These are phyloP conservation scores for Drosophila meridionalis DNA, from an alignment of 2,888 invertebrate species.

Conservation along the genomic window DNA sequence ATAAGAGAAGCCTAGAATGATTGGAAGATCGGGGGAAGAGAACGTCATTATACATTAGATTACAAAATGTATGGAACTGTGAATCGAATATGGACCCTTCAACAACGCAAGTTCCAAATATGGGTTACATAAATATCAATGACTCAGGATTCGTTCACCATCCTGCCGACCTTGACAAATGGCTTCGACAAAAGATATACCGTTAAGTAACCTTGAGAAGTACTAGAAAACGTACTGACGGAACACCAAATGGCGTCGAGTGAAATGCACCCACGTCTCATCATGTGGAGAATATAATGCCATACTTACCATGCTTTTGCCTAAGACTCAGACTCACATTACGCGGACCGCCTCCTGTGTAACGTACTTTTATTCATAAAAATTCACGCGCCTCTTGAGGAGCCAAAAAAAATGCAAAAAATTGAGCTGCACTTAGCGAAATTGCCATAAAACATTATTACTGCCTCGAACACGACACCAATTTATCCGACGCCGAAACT, in stretches of 20 bases:
- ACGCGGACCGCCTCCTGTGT: slow-evolving; percentile 29
- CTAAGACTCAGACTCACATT: not conserved
- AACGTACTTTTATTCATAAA: slow-evolving; percentile 73
- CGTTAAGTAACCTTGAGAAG: slow-evolving; percentile 17
- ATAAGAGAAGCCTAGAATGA: too few relatives aligned
- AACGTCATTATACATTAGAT: not conserved
- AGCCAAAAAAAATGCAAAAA: slow-evolving; percentile 41
- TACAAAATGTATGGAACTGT: too few relatives aligned
- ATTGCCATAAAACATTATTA: slow-evolving; percentile 75
- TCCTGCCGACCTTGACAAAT: slow-evolving; percentile 31
- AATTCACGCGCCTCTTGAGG: slow-evolving; percentile 36
- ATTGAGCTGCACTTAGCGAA: slow-evolving; percentile 70
- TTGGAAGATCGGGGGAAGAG: too few relatives aligned
- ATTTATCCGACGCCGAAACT: slow-evolving; percentile 19
- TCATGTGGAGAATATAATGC: not conserved
- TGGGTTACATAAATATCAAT: slow-evolving; percentile 11
- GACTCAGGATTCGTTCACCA: slow-evolving; percentile 24
- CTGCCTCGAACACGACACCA: slow-evolving; percentile 30
- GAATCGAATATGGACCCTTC: not conserved
- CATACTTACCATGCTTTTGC: slow-evolving; percentile 2
- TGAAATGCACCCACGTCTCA: slow-evolving; percentile 14
- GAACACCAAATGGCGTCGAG: not conserved
- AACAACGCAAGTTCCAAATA: not conserved
- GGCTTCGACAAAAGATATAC: slow-evolving; percentile 37
- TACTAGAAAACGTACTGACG: not conserved